Base-by-base conservation (phyloP, 2,113 vertebrate species). In the Jacana jacana region DNA sequence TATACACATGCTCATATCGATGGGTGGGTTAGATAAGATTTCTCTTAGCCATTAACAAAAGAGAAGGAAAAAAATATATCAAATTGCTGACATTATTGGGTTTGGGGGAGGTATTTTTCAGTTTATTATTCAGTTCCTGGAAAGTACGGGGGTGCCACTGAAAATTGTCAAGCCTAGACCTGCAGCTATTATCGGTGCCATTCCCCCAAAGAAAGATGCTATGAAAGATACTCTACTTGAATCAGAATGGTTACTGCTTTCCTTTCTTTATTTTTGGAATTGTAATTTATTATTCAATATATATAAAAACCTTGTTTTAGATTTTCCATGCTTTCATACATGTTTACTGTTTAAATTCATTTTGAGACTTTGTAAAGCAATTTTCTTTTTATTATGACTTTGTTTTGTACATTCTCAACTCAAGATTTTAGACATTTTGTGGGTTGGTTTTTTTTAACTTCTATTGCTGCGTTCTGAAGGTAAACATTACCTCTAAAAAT, bases 391-490 rank as follows among this genome's bases (percentile, higher is more conserved):
- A 96, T 93, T 79, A 93, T 93, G n/a, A 96, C 81, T 93, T 95
- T 79, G 91, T 97, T 97, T 97, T 97, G 96, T 97, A 97, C 94
- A 95, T 96, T 95, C 69, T 97, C 95, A 93, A 75, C 80, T 87
- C 64, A 93, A 92, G 68, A 84, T 94, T 97, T 97, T 94, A 96
- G 93, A 88, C 88, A 88, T 94, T 95, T 89, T 89, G 95, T 93
- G 93, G 76, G 17, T 82, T 79, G 48, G 42, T 42, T 42, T 94
- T 95, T 84, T 95, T 95, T 55, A 95, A 88, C 65, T 88, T 94
- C 60, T 93, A 83, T 93, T 95, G 91, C 91, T 97, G 96, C 82
- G 0, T 94, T 96, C 88, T 95, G 77, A 95, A 3, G 86, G 93
- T 97, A 97, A 97, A 97, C 23, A 20, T 96, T 95, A 97, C 95